phyloP scores from a whole-genome alignment of 2,888 invertebrate species.

The Tipula helvola region DNA sequence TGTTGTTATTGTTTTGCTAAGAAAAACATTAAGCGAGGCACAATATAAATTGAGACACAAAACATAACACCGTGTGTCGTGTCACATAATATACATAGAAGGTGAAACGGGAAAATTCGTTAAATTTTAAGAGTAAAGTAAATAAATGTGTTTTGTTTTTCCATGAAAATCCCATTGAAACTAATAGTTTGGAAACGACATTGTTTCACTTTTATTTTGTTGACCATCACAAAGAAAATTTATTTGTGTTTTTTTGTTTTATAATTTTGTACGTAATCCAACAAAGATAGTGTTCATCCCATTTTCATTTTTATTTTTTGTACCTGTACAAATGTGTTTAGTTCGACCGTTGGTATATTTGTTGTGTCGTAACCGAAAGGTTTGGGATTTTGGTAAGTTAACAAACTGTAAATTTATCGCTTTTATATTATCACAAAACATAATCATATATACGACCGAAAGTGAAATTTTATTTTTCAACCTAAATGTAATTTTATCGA shows the following conservation, averaged over 20 bases:
- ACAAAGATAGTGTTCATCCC: neutral
- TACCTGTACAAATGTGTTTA: neutral
- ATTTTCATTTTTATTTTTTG: neutral
- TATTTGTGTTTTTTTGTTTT: neutral
- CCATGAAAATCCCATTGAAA: neutral
- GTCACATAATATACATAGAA: neutral
- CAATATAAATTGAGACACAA: neutral
- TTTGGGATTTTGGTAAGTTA: neutral
- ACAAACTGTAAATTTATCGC: neutral
- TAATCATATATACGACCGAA: neutral
- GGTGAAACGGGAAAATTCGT: neutral
- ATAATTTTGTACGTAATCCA: neutral
- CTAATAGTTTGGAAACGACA: neutral
- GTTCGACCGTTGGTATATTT: neutral
- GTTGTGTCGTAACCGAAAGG: neutral
- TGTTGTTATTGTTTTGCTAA: neutral
- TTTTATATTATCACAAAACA: neutral
- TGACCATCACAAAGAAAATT: neutral
- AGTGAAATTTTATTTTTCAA: neutral
- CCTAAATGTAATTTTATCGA: neutral
- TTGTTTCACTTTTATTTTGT: neutral
- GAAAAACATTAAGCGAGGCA: neutral
- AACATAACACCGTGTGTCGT: neutral
- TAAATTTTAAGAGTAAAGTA: neutral
- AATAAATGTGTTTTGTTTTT: neutral